Evolutionary conservation across 2,797 vertebrate genomes (phyloP).

Genomic region (Leuciscus waleckii): DNA sequence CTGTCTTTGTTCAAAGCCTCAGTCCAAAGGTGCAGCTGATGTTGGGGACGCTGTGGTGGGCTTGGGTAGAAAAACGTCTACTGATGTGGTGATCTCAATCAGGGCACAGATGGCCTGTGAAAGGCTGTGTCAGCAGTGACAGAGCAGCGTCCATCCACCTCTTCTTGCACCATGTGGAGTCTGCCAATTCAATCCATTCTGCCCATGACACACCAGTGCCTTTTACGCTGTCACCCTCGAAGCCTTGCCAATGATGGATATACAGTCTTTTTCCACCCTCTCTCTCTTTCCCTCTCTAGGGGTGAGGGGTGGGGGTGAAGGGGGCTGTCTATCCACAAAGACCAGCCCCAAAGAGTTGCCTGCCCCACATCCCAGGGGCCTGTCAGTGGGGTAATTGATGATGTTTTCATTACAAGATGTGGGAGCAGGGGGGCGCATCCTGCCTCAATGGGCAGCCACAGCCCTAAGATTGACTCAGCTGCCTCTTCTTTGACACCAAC

Average conservation of each 20-base stretch:
- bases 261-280: conserved; percentile 65
- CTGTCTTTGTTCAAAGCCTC: conserved; percentile 37
- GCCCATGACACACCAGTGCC: conserved; percentile 67
- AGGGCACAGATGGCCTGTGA: conserved; percentile 80
- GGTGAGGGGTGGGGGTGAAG: conserved; percentile 54
- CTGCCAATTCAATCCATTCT: conserved; percentile 66
- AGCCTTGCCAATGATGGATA: conserved; percentile 76
- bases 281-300: conserved; percentile 56
- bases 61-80: conserved; percentile 42
- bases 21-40: conserved; percentile 47
- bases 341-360: conserved; percentile 85
- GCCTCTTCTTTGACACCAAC: conserved; percentile 80
- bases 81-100: conserved; percentile 71
- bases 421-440: conserved; percentile 77
- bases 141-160: conserved; percentile 69
- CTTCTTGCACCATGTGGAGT: conserved; percentile 64
- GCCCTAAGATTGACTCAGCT: conserved; percentile 85
- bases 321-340: conserved; percentile 78
- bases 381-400: conserved; percentile 92
- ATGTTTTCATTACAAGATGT: conserved; percentile 93
- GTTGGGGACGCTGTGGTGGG: conserved; percentile 41
- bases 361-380: conserved; percentile 81
- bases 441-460: conserved; percentile 73
- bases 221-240: conserved; percentile 69
- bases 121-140: conserved; percentile 73